Evolutionary conservation across 2,113 vertebrate genomes (phyloP).

Genomic region (Hemiprocne comata): DNA sequence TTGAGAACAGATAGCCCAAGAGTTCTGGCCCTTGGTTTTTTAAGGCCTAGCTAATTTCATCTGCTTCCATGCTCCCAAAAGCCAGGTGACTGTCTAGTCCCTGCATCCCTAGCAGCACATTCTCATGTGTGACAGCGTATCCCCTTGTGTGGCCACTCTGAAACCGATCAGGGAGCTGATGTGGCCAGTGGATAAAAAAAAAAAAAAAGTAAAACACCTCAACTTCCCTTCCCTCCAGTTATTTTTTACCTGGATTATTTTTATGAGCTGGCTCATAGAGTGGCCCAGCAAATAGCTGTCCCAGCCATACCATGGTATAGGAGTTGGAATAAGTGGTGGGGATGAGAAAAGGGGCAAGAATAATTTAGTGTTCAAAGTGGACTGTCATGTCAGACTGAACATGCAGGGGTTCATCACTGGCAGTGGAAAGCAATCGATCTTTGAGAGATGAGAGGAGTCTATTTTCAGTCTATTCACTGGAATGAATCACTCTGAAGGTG

Average conservation of each 20-base stretch:
- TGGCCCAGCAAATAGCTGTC: not conserved
- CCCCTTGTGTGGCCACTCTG: not conserved
- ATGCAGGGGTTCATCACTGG: not conserved
- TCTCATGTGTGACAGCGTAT: not conserved
- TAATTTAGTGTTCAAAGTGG: conserved; percentile 18
- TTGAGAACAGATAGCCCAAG: not conserved
- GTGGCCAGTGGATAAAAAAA: not conserved
- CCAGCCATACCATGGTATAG: not conserved
- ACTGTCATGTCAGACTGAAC: conserved; percentile 11
- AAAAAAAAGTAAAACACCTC: not conserved
- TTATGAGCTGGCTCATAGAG: not conserved
- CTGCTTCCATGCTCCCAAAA: not conserved
- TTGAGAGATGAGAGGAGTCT: conserved; percentile 29
- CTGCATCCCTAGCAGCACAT: not conserved
- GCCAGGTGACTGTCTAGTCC: not conserved
- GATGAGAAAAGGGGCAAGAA: conserved; percentile 45
- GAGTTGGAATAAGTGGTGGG: not conserved
- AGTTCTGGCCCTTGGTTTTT: not conserved
- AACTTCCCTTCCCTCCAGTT: not conserved
- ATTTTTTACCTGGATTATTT: conserved; percentile 28
- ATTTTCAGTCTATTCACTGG: not conserved
- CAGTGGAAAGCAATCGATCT: conserved; percentile 43
- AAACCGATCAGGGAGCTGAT: not conserved
- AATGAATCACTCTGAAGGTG: conserved; percentile 43
- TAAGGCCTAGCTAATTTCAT: not conserved